A percentile compares a stretch with the other conserved stretches of the same genome.
Evolutionary conservation across 2,113 vertebrate species (phyloP).

Genomic region (Syrrhaptes paradoxus): DNA sequence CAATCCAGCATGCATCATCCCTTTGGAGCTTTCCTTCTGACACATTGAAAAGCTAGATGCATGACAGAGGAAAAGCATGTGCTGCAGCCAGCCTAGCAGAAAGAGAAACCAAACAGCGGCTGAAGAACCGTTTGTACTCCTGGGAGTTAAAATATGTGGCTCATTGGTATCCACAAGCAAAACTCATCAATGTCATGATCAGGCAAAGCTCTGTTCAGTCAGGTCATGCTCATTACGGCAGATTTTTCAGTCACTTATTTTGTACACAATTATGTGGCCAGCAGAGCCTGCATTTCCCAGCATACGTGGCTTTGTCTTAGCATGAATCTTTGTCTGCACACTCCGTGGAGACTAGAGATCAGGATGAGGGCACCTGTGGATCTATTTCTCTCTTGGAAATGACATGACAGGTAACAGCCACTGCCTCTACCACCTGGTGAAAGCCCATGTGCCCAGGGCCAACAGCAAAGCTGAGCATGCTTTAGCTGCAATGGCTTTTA

Average conservation of each 20-base stretch:
- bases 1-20: neutral
- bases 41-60: neutral
- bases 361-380: neutral
- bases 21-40: neutral
- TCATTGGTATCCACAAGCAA: conserved; percentile 13
- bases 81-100: neutral
- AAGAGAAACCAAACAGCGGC: neutral
- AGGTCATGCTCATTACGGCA: neutral
- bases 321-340: neutral
- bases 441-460: neutral
- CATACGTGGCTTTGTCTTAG: rapidly evolving
- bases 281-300: neutral
- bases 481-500: neutral
- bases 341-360: neutral
- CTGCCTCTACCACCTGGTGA: neutral
- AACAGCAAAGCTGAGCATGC: neutral
- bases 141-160: neutral
- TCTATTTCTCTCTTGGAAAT: neutral
- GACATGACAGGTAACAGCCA: neutral
- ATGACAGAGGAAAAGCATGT: neutral
- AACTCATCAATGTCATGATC: neutral
- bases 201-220: neutral
- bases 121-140: conserved; percentile 8
- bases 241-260: conserved; percentile 1
- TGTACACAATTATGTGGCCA: neutral